phyloP scores from a whole-genome alignment of 2,888 invertebrate species.

The Euphydryas editha region DNA sequence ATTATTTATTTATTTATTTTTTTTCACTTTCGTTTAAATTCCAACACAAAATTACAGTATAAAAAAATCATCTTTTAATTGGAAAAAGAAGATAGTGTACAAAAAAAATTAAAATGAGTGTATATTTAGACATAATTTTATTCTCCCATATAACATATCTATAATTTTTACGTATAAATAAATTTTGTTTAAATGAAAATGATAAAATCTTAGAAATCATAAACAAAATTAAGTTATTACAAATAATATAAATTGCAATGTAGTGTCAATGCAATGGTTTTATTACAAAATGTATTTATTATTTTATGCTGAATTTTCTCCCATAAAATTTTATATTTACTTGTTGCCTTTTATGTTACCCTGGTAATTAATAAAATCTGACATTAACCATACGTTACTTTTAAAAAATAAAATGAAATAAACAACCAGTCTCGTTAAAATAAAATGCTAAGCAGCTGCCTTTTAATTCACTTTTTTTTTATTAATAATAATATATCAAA shows the following conservation, averaged over 20 bases:
- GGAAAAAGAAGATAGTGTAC: no score
- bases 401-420: conserved; percentile 7
- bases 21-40: no score
- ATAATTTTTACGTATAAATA: neutral
- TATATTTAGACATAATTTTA: neutral
- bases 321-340: neutral
- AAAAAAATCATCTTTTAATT: no score
- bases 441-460: conserved; percentile 23
- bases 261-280: no score
- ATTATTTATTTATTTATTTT: no score
- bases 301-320: no score
- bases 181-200: neutral
- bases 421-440: conserved; percentile 25
- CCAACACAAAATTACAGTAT: no score
- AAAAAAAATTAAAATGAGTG: neutral
- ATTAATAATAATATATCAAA: neutral
- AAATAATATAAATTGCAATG: no score
- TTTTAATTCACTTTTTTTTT: neutral
- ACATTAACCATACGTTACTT: neutral
- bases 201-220: no score
- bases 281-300: no score
- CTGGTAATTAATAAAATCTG: neutral
- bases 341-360: neutral
- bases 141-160: neutral
- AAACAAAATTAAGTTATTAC: no score